These are phyloP conservation scores for Platyscapa corneri DNA, from an alignment of 1,140 invertebrate genomes.

Conservation along the genomic window DNA sequence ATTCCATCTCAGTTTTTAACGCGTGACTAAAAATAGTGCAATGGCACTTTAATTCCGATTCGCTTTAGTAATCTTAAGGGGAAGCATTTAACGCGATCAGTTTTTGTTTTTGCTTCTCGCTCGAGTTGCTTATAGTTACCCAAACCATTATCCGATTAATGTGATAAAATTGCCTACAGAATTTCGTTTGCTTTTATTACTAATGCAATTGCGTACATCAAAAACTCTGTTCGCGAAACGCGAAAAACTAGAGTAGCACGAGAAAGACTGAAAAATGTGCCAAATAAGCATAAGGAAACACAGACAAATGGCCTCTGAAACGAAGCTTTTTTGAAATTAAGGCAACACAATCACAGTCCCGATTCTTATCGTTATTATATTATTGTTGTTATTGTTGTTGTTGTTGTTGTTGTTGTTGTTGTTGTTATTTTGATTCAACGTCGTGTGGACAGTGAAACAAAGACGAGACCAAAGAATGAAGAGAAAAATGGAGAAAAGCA, in stretches of 20 bases:
- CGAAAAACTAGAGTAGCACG: too few relatives aligned
- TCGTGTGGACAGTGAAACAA: neutral
- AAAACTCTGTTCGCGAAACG: too few relatives aligned
- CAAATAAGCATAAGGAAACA: neutral
- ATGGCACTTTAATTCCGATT: neutral
- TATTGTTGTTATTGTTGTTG: too few relatives aligned
- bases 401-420: too few relatives aligned
- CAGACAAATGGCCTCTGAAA: conserved; percentile 3
- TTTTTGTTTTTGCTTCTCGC: too few relatives aligned
- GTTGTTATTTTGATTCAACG: conserved; percentile 10
- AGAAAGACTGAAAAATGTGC: neutral
- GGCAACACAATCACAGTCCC: neutral
- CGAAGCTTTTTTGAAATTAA: neutral
- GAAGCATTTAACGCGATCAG: too few relatives aligned
- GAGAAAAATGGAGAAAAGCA: neutral
- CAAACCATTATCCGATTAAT: too few relatives aligned
- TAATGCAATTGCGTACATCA: too few relatives aligned
- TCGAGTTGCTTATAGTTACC: too few relatives aligned
- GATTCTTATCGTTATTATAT: too few relatives aligned
- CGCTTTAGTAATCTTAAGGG: neutral
- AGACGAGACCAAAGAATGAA: neutral
- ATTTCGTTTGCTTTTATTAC: too few relatives aligned
- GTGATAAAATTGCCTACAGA: too few relatives aligned
- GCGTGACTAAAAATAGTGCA: neutral
- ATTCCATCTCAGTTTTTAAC: neutral